These are phyloP conservation scores for Mellilla xanthometata DNA, from an alignment of 2,888 invertebrate species.

Conservation along the genomic window DNA sequence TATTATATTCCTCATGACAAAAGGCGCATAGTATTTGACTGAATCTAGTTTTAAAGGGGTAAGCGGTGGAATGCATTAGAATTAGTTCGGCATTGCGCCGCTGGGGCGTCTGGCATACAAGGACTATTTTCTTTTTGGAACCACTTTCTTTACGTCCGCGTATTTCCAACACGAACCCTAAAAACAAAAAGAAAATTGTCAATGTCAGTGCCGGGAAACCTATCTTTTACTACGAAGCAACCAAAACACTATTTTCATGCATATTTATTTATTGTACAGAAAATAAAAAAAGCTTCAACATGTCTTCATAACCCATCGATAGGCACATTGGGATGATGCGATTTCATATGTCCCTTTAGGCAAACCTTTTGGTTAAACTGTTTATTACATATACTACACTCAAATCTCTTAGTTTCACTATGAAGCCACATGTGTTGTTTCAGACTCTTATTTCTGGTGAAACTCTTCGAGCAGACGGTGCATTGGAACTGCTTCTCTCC, in stretches of 20 bases:
- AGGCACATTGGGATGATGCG: slow-evolving; percentile 16
- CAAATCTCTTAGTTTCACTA: slow-evolving; percentile 58
- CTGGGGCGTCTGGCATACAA: slow-evolving; percentile 72
- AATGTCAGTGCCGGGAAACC: slow-evolving; percentile 51
- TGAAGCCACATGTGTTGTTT: slow-evolving; percentile 70
- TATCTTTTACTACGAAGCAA: slow-evolving; percentile 16
- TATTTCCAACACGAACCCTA: slow-evolving; percentile 74
- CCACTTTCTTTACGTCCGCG: slow-evolving; percentile 63
- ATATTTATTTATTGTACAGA: slow-evolving; percentile 15
- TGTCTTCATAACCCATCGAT: background rate
- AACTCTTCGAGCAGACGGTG: slow-evolving; percentile 69
- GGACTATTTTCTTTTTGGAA: slow-evolving; percentile 70
- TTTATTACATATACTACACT: slow-evolving; percentile 58
- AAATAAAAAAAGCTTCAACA: background rate
- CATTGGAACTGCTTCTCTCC: slow-evolving; percentile 72
- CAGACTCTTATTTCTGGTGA: slow-evolving; percentile 71
- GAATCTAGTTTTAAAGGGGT: slow-evolving; percentile 71
- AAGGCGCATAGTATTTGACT: slow-evolving; percentile 71
- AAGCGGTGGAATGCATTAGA: slow-evolving; percentile 66
- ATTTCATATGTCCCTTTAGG: slow-evolving; percentile 52
- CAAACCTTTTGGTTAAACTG: slow-evolving; percentile 68
- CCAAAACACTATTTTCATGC: slow-evolving; percentile 33
- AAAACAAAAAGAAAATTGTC: slow-evolving; percentile 77
- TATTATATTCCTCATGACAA: slow-evolving; percentile 64
- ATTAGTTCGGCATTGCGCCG: slow-evolving; percentile 73